Conservation (phyloP, 2,888 invertebrate genomes). For the Sabellastarte sp. region DNA sequence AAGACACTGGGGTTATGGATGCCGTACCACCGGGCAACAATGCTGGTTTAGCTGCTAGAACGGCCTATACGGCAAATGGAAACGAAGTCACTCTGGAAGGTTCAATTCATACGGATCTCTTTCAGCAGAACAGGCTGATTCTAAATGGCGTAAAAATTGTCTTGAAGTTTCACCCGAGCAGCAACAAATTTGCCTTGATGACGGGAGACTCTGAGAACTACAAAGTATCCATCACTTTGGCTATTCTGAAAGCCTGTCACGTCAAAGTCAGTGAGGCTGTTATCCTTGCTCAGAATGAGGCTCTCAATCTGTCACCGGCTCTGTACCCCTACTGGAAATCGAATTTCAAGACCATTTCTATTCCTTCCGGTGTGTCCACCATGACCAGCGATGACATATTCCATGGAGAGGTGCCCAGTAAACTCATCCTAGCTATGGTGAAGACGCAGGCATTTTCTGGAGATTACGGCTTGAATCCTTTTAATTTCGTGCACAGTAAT, state of each 20-base stretch:
- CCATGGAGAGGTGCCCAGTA: conserved; percentile 5
- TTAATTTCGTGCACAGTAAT: background rate
- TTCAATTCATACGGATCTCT: background rate
- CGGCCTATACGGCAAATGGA: background rate
- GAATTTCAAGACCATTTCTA: conserved; percentile 6
- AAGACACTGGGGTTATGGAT: background rate
- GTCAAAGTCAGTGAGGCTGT: background rate
- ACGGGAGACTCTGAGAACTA: background rate
- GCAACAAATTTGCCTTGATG: background rate
- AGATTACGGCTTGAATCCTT: background rate
- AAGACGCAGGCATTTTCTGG: background rate
- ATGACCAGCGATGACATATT: conserved; percentile 6
- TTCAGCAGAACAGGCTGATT: background rate
- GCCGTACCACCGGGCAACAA: background rate
- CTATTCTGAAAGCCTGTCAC: conserved; percentile 5
- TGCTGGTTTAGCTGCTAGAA: background rate
- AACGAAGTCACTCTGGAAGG: background rate
- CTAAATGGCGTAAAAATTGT: background rate
- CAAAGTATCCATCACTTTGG: conserved; percentile 4
- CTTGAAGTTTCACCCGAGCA: background rate
- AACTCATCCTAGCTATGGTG: background rate
- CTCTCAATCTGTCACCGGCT: background rate
- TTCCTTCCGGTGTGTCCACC: background rate
- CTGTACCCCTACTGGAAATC: background rate
- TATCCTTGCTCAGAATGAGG: background rate